These are phyloP conservation scores for Phallusia fumigata DNA, from an alignment of 23 tunicate species.

Conservation along the genomic window DNA sequence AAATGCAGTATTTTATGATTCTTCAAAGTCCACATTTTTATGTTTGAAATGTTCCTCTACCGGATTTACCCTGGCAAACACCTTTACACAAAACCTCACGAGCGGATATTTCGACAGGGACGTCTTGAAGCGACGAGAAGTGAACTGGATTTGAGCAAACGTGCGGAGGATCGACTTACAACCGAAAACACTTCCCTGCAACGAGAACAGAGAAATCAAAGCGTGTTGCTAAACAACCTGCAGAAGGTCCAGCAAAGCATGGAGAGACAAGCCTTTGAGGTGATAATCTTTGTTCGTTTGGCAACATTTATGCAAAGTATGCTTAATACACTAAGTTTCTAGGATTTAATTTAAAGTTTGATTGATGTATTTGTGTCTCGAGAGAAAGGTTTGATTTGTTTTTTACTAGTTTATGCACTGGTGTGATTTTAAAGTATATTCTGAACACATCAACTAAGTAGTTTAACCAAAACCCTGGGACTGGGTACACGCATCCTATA, in stretches of 20 bases:
- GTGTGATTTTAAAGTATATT: too few relatives aligned
- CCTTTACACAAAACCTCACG: too few relatives aligned
- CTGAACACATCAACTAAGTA: too few relatives aligned
- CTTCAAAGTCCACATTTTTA: neutral
- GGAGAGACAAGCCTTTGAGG: conserved; percentile 84
- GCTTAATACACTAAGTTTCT: too few relatives aligned
- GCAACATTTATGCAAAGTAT: too few relatives aligned
- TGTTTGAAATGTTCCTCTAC: neutral
- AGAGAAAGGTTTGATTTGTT: too few relatives aligned
- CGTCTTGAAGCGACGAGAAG: conserved; percentile 30
- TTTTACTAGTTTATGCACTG: too few relatives aligned
- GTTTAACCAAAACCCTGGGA: too few relatives aligned
- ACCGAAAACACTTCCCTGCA: conserved; percentile 65
- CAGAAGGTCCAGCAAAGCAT: conserved; percentile 89
- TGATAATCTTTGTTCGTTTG: neutral
- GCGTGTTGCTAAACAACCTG: conserved; percentile 59
- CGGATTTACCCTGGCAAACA: neutral
- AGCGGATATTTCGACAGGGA: conserved; percentile 19
- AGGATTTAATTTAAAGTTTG: too few relatives aligned
- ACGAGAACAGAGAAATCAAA: conserved; percentile 64
- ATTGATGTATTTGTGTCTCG: too few relatives aligned
- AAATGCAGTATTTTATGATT: too few relatives aligned
- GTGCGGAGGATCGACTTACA: conserved; percentile 54
- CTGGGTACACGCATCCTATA: too few relatives aligned
- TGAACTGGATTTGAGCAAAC: conserved; percentile 65